Conservation (phyloP, 2,797 vertebrate species). For the Phylloscopus collybita region DNA sequence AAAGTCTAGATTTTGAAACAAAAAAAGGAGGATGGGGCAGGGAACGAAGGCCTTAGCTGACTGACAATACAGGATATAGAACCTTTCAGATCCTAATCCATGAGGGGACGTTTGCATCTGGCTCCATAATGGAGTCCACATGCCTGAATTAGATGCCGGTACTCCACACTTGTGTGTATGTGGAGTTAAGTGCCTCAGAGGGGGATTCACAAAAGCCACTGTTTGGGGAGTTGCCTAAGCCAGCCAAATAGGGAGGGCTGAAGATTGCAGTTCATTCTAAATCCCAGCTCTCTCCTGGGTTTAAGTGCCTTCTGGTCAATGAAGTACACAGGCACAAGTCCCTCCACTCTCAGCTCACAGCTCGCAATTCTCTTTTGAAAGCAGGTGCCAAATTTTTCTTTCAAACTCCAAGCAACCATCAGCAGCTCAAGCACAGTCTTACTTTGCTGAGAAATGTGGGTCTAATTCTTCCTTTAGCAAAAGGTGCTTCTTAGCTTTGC, state of each 20-base stretch:
- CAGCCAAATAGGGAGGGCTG: slow-evolving; percentile 15
- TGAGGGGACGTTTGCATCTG: slow-evolving; percentile 19
- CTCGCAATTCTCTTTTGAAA: not conserved
- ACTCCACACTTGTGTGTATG: not conserved
- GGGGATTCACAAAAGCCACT: slow-evolving; percentile 25
- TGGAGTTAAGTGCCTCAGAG: not conserved
- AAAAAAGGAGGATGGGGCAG: not conserved
- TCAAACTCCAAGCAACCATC: not conserved
- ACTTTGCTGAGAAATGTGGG: not conserved
- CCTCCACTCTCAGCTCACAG: not conserved
- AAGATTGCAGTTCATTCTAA: not conserved
- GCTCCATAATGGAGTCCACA: slow-evolving; percentile 14
- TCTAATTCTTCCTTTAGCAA: not conserved
- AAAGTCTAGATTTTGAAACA: not conserved
- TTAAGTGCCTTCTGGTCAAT: slow-evolving; percentile 17
- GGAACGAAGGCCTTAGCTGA: not conserved
- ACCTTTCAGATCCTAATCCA: slow-evolving; percentile 20
- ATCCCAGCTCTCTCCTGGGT: not conserved
- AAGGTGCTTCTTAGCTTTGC: accelerated
- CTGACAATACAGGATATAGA: not conserved
- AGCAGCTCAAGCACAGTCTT: not conserved
- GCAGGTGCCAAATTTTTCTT: not conserved
- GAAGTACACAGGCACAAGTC: not conserved
- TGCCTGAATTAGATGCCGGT: not conserved
- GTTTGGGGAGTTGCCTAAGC: slow-evolving; percentile 10